Conservation (phyloP, 2,888 invertebrate species). For the Cremastinae sp. region DNA sequence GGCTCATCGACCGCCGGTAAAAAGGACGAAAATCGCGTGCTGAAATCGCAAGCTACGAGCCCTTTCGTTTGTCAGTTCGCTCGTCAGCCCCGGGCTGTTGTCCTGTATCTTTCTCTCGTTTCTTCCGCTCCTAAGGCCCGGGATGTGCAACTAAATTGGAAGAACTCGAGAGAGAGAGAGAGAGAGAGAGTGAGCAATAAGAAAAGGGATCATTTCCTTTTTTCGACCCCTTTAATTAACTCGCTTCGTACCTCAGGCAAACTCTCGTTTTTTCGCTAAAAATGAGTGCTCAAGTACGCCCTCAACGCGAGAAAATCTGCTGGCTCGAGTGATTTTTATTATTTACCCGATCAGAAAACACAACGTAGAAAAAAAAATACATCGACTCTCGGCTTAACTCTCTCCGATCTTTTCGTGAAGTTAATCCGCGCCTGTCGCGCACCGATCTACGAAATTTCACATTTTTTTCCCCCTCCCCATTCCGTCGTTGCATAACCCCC, state of each 20-base stretch:
- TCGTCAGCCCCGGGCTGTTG: slow-evolving; percentile 29
- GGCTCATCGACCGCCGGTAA: neutral
- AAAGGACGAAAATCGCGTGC: slow-evolving; percentile 2
- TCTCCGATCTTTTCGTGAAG: too few relatives aligned
- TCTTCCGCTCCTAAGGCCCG: slow-evolving; percentile 22
- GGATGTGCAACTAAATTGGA: slow-evolving; percentile 37
- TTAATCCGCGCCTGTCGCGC: too few relatives aligned
- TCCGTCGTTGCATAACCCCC: too few relatives aligned
- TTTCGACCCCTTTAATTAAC: slow-evolving; percentile 38
- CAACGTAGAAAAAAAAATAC: too few relatives aligned
- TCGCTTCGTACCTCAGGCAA: slow-evolving; percentile 36
- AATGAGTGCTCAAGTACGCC: too few relatives aligned
- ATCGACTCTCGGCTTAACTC: too few relatives aligned
- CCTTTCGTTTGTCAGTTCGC: neutral
- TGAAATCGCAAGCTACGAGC: neutral
- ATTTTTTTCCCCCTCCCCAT: too few relatives aligned
- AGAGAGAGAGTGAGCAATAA: too few relatives aligned
- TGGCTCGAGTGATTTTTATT: too few relatives aligned
- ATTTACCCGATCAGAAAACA: too few relatives aligned
- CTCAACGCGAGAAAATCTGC: too few relatives aligned
- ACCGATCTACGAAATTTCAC: too few relatives aligned
- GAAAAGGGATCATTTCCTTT: slow-evolving; percentile 26
- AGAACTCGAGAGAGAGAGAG: slow-evolving; percentile 22
- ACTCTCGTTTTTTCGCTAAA: slow-evolving; percentile 9
- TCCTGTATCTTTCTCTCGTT: slow-evolving; percentile 39